Conservation (phyloP, 2,888 invertebrate species). For the Lutraria lutraria region DNA sequence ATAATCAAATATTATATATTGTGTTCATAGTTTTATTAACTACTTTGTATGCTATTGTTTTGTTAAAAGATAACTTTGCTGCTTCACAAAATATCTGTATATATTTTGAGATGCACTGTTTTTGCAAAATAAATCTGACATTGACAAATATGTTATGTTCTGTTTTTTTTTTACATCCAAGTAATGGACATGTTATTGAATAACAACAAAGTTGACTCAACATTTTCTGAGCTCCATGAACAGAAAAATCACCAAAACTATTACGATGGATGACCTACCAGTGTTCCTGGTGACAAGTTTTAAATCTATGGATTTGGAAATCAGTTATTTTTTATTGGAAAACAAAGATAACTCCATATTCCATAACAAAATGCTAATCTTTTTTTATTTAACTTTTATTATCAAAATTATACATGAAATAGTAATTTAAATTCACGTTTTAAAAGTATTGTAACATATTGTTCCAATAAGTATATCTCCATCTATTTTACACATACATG, state of each 20-base stretch:
- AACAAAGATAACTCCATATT: neutral
- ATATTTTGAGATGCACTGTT: slow-evolving; percentile 39
- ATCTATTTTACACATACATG: neutral
- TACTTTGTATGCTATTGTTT: slow-evolving; percentile 7
- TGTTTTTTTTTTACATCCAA: neutral
- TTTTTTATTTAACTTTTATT: neutral
- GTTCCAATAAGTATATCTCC: neutral
- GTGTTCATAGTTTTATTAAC: slow-evolving; percentile 3
- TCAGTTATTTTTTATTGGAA: neutral
- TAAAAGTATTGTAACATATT: neutral
- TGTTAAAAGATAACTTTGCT: neutral
- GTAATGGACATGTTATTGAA: neutral
- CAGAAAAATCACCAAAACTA: neutral
- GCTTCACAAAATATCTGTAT: slow-evolving; percentile 32
- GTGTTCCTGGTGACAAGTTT: neutral
- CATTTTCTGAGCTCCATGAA: neutral
- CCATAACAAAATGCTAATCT: neutral
- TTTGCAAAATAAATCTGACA: slow-evolving; percentile 5
- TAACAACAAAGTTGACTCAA: neutral
- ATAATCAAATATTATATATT: neutral
- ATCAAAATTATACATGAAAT: neutral
- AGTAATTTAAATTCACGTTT: neutral
- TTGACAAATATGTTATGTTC: neutral
- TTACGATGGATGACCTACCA: neutral
- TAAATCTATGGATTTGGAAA: neutral